These are phyloP conservation scores for Labia minor DNA, from an alignment of 2,888 invertebrate species.

Conservation along the genomic window DNA sequence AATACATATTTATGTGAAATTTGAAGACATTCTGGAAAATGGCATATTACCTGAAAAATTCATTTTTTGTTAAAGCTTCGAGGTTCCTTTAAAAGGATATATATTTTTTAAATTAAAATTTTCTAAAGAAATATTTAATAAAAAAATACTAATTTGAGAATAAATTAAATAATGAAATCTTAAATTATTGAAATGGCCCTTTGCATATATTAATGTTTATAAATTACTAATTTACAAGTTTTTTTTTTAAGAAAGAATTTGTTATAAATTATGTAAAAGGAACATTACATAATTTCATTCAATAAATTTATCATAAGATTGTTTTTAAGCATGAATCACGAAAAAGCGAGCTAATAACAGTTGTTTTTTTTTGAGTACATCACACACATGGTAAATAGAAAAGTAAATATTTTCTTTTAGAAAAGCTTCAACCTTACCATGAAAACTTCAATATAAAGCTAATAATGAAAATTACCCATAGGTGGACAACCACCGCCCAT, in stretches of 20 bases:
- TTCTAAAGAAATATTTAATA: neutral
- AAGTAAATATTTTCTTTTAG: too few species aligned
- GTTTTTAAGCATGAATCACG: too few species aligned
- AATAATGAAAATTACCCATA: neutral
- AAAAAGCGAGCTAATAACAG: too few species aligned
- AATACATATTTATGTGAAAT: neutral
- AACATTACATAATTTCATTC: too few species aligned
- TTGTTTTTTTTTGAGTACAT: too few species aligned
- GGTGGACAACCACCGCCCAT: slow-evolving; percentile 29
- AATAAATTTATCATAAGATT: too few species aligned
- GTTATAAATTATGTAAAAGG: too few species aligned
- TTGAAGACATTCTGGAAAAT: slow-evolving; percentile 7
- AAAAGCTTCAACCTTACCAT: too few species aligned
- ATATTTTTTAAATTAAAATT: neutral
- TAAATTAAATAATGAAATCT: neutral
- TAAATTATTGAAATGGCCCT: neutral
- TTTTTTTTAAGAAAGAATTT: too few species aligned
- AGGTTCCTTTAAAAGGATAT: neutral
- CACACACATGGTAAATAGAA: too few species aligned
- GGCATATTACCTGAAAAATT: slow-evolving; percentile 1
- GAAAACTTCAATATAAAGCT: too few species aligned
- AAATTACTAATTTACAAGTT: too few species aligned
- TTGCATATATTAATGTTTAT: neutral
- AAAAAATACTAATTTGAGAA: neutral
- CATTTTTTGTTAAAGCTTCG: neutral